These are phyloP conservation scores for Scomber colias DNA, from an alignment of 2,113 vertebrate genomes.

Conservation along the genomic window DNA sequence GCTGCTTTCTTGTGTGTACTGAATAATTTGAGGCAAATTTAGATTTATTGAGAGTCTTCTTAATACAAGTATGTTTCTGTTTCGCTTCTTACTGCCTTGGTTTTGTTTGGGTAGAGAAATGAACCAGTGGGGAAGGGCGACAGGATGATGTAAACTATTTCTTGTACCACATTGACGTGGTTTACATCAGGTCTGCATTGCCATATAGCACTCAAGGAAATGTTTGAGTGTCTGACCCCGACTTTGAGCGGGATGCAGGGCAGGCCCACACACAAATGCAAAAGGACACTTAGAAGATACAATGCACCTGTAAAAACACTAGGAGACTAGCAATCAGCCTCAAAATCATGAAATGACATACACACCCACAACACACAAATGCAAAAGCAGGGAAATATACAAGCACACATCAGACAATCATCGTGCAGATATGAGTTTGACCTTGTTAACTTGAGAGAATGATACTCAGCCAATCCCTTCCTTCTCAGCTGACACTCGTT, in stretches of 20 bases:
- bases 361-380: background rate
- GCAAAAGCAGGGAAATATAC: background rate
- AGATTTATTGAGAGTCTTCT: slow-evolving; percentile 33
- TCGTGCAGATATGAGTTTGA: slow-evolving; percentile 69
- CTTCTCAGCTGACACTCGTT: slow-evolving; percentile 28
- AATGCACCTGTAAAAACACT: slow-evolving; percentile 24
- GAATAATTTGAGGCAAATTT: slow-evolving; percentile 13
- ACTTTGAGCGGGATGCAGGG: slow-evolving; percentile 5
- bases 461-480: slow-evolving; percentile 43
- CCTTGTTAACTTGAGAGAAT: slow-evolving; percentile 51
- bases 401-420: background rate
- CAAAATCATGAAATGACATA: background rate
- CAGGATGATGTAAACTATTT: slow-evolving; percentile 52
- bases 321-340: background rate
- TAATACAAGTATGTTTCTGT: slow-evolving; percentile 35
- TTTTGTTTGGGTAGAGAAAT: slow-evolving; percentile 42
- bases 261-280: slow-evolving; percentile 53
- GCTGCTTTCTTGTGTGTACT: background rate
- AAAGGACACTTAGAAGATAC: slow-evolving; percentile 16
- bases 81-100: slow-evolving; percentile 13
- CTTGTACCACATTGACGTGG: slow-evolving; percentile 19
- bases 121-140: slow-evolving; percentile 1
- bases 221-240: slow-evolving; percentile 7
- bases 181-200: slow-evolving; percentile 53
- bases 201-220: slow-evolving; percentile 45